These are phyloP conservation scores for Hyposmocoma kahamanoa DNA, from an alignment of 1,140 invertebrate genomes.

Conservation along the genomic window DNA sequence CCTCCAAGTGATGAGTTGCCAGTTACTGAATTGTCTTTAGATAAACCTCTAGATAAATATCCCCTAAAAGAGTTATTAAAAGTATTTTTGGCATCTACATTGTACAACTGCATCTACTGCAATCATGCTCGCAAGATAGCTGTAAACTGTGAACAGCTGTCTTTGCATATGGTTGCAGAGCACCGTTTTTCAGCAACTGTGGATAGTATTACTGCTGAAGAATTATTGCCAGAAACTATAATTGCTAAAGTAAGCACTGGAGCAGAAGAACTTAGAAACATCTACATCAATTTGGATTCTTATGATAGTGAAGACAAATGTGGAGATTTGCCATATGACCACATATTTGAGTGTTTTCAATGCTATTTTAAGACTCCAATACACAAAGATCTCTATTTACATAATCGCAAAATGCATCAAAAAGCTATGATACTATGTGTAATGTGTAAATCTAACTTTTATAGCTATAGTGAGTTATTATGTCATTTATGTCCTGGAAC, in stretches of 20 bases:
- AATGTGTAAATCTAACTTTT: constrained; percentile 90
- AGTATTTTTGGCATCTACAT: constrained; percentile 80
- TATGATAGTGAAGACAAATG: constrained; percentile 76
- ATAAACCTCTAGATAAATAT: constrained; percentile 82
- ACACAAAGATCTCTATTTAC: constrained; percentile 88
- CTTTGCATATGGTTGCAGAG: constrained; percentile 83
- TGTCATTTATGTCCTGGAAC: constrained; percentile 88
- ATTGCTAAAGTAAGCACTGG: constrained; percentile 78
- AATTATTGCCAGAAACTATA: constrained; percentile 82
- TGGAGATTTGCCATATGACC: constrained; percentile 68
- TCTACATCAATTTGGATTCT: constrained; percentile 82
- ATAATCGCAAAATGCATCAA: constrained; percentile 88
- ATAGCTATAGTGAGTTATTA: constrained; percentile 87
- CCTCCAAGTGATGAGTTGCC: constrained; percentile 73
- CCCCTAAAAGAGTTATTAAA: constrained; percentile 81
- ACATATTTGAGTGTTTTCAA: constrained; percentile 87
- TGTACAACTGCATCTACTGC: constrained; percentile 84
- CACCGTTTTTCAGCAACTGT: constrained; percentile 84
- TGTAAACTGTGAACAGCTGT: constrained; percentile 86
- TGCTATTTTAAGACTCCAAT: constrained; percentile 83
- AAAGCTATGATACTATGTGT: constrained; percentile 85
- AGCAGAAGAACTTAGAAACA: constrained; percentile 75
- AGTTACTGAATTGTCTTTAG: constrained; percentile 81
- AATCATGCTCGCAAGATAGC: constrained; percentile 88
- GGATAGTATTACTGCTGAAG: constrained; percentile 82